Percentiles rank a stretch among this genome's conserved stretches.
Evolutionary conservation across 1,140 invertebrate genomes (phyloP).

Genomic region (Manduca sexta): DNA sequence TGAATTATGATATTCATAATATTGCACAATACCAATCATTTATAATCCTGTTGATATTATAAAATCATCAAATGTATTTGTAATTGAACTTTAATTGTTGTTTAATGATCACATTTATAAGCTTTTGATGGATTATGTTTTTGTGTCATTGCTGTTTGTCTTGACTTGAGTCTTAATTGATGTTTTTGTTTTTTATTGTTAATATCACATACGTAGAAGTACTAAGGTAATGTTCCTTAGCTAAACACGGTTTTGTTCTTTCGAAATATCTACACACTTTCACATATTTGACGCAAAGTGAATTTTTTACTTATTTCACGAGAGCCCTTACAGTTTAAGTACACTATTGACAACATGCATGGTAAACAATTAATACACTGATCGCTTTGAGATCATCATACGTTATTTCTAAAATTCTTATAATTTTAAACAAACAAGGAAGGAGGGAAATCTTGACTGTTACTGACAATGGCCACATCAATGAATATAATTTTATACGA

Average conservation of each 20-base stretch:
- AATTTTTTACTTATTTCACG: background rate
- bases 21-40: too few species aligned
- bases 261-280: conserved; percentile 4
- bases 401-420: conserved; percentile 55
- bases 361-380: conserved; percentile 67
- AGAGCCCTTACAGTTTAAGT: conserved; percentile 35
- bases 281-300: background rate
- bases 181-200: background rate
- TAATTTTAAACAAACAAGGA: conserved; percentile 46
- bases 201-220: too few species aligned
- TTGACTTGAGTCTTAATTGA: background rate
- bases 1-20: too few species aligned
- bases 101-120: too few species aligned
- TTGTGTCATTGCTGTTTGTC: too few species aligned
- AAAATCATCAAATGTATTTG: too few species aligned
- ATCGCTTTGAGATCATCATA: conserved; percentile 65
- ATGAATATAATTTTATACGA: conserved; percentile 21
- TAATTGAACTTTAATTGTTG: too few species aligned
- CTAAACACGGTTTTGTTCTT: background rate
- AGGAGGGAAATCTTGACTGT: conserved; percentile 37
- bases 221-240: too few species aligned
- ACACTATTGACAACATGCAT: conserved; percentile 57
- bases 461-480: conserved; percentile 52
- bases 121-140: too few species aligned
- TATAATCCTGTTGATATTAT: too few species aligned